Percentiles rank a stretch among this genome's conserved stretches.
These are phyloP conservation scores for Phyllostomus discolor DNA, from an alignment of 2,113 vertebrate genomes.

Conservation along the genomic window DNA sequence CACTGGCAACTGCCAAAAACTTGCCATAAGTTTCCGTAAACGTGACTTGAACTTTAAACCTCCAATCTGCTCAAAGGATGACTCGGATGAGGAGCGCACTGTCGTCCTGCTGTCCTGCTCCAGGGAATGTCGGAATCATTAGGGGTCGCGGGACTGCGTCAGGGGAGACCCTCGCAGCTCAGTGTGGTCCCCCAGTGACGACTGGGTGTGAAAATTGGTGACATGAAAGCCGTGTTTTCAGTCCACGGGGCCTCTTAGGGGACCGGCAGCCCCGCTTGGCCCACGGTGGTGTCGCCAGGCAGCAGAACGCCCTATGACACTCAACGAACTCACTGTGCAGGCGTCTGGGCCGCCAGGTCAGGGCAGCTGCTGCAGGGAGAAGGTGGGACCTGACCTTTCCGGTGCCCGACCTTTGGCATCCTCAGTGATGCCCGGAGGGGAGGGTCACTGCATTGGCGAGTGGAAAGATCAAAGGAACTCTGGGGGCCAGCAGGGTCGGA, in stretches of 20 bases:
- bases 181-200: not conserved
- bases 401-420: not conserved
- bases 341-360: not conserved
- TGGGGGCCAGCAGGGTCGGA: not conserved
- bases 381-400: not conserved
- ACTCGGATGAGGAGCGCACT: not conserved
- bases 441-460: not conserved
- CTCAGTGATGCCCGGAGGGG: not conserved
- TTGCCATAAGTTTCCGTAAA: not conserved
- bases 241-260: not conserved
- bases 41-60: not conserved
- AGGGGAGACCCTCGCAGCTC: not conserved
- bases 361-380: not conserved
- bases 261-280: not conserved
- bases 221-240: conserved; percentile 9
- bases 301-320: not conserved
- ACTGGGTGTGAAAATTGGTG: not conserved
- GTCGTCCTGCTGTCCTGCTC: not conserved
- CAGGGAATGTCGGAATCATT: not conserved
- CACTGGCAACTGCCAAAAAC: not conserved
- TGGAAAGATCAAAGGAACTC: not conserved
- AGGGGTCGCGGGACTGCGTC: not conserved
- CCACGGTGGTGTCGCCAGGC: not conserved
- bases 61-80: not conserved
- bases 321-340: not conserved